Base-by-base conservation (phyloP, 2,113 vertebrate genomes). In the Leptosomus discolor region DNA sequence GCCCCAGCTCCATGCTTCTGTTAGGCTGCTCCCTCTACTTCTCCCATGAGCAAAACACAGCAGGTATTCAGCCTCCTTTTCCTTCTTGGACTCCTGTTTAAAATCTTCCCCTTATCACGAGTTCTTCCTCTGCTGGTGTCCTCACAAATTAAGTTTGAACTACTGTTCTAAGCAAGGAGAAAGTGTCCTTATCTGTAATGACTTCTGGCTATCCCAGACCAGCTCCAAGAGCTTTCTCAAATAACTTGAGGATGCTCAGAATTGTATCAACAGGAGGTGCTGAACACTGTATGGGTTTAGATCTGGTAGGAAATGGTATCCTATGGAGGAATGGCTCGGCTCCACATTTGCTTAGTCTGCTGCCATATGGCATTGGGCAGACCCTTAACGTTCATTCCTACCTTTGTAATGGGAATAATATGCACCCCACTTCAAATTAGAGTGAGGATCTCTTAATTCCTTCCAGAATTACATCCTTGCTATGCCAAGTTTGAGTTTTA, bases 1-100 rank as follows among this genome's bases (percentile, higher is more conserved):
- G 1, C 3, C 17, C 5, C 36, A 83, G n/a, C 21, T 73, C 39
- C 36, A 24, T 0, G 0, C 51, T 63, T 45, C 21, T 45, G 15
- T 85, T 56, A 57, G 12, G 15, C 54, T n/a, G 30, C 54, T 78
- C 30, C 17, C 8, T 87, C 36, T 78, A 15, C 48, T 73, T 76
- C 53, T 85, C n/a, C 18, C 3, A 1, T 16, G 39, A 68, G 29
- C 16, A 71, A 58, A 81, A 41, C 34, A 51, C 22, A 63, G 29
- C 37, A 37, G 19, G 15, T 53, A 41, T 29, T 75, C 15, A 51
- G 12, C 19, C 23, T 68, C 8, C 10, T 81, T 90, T 63, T 85
- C 19, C 12, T 60, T 63, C 11, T 46, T 32, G 19, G 39, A n/a
- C 17, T 76, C 10, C 5, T 46, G 21, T 60, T 92, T 53, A 51